A percentile compares a stretch with the other conserved stretches of the same genome.
These are phyloP conservation scores for Cichladusa arquata DNA, from an alignment of 2,113 vertebrate genomes.

Conservation along the genomic window DNA sequence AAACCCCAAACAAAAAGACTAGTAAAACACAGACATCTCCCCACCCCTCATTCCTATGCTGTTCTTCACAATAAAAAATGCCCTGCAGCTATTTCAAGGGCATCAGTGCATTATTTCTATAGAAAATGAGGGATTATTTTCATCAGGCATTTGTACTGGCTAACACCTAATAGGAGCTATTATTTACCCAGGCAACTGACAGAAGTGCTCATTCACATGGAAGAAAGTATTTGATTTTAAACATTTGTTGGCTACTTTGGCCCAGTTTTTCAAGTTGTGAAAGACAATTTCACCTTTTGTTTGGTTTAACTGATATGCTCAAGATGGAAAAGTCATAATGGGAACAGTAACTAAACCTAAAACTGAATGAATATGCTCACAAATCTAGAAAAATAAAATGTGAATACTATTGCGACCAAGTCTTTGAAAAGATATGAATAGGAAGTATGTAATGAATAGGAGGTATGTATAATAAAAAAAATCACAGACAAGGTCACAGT, in stretches of 20 bases:
- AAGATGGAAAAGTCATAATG: not conserved
- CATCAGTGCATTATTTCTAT: slow-evolving; percentile 19
- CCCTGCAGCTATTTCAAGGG: not conserved
- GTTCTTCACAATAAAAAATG: slow-evolving; percentile 44
- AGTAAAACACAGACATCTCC: not conserved
- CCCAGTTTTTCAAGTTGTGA: slow-evolving; percentile 37
- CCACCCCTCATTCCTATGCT: not conserved
- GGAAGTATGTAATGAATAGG: fast-evolving
- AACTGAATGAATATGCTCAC: not conserved
- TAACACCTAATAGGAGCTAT: not conserved
- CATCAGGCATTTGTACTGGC: not conserved
- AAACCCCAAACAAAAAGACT: fast-evolving
- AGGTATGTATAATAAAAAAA: not conserved
- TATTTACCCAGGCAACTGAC: slow-evolving; percentile 4
- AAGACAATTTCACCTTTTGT: slow-evolving; percentile 23
- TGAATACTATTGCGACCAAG: not conserved
- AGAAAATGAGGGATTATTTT: slow-evolving; percentile 34
- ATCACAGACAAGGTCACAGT: not conserved
- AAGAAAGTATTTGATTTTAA: slow-evolving; percentile 28
- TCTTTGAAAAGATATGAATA: not conserved
- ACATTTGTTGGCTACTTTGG: slow-evolving; percentile 29
- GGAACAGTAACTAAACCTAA: not conserved
- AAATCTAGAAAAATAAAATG: not conserved
- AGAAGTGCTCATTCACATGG: not conserved
- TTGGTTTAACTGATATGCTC: not conserved